These are phyloP conservation scores for Rhyacichthys aspro DNA, from an alignment of 2,797 vertebrate genomes.

Conservation along the genomic window DNA sequence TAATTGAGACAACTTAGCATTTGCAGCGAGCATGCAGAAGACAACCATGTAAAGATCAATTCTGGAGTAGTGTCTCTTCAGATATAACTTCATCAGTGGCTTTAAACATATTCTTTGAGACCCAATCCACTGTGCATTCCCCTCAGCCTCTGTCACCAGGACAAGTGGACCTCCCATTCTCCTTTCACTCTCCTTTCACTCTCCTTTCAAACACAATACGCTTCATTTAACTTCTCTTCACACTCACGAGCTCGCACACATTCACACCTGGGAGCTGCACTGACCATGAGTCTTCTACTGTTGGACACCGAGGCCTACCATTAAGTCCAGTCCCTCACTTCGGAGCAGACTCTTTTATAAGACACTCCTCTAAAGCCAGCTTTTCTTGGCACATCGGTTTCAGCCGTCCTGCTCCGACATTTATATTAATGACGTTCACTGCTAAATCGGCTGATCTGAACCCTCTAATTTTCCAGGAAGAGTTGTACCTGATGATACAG, in stretches of 20 bases:
- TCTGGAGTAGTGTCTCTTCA: no score
- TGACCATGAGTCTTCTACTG: slow-evolving; percentile 24
- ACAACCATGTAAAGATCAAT: no score
- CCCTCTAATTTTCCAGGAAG: slow-evolving; percentile 51
- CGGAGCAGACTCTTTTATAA: slow-evolving; percentile 19
- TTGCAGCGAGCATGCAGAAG: no score
- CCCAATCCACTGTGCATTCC: neutral
- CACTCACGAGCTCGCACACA: slow-evolving; percentile 21
- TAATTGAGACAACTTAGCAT: no score
- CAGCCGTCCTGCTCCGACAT: slow-evolving; percentile 22
- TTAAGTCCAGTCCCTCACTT: slow-evolving; percentile 41
- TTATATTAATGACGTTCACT: slow-evolving; percentile 44
- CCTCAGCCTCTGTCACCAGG: slow-evolving; percentile 21
- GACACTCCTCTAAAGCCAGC: slow-evolving; percentile 4
- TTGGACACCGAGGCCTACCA: slow-evolving; percentile 3
- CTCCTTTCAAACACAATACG: slow-evolving; percentile 28
- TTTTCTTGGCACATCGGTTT: slow-evolving; percentile 27
- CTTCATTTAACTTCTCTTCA: slow-evolving; percentile 38
- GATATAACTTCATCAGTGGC: no score
- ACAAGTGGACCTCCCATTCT: slow-evolving; percentile 22
- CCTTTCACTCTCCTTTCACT: neutral
- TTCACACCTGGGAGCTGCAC: slow-evolving; percentile 36
- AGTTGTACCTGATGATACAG: slow-evolving; percentile 7
- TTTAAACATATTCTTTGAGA: no score
- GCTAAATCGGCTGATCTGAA: slow-evolving; percentile 24